phyloP scores from a whole-genome alignment of 2,797 vertebrate species.

The Scleropages formosus region DNA sequence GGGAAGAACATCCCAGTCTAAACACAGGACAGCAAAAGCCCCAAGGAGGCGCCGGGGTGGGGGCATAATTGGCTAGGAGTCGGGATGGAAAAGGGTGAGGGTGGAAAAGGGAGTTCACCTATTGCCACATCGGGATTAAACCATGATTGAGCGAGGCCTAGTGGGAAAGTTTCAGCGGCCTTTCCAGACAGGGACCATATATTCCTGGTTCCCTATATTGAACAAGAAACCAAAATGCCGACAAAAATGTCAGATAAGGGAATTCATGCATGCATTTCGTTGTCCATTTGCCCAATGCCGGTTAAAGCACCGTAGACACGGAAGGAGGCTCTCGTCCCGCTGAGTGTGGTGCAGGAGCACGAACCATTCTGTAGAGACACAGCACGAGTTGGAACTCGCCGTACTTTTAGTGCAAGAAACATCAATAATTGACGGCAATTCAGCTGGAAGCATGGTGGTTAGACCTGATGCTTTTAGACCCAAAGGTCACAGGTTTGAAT shows the following conservation, averaged over 20 bases:
- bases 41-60: conserved; percentile 40
- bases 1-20: conserved; percentile 50
- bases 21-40: conserved; percentile 45
- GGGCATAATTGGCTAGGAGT: not conserved
- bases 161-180: not conserved
- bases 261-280: not conserved
- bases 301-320: not conserved
- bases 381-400: not conserved
- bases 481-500: no score
- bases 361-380: no score
- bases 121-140: not conserved
- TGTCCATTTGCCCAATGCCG: no score
- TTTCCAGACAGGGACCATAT: not conserved
- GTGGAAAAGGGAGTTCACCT: not conserved
- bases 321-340: not conserved
- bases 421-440: not conserved
- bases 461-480: no score
- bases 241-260: not conserved
- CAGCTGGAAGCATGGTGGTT: no score
- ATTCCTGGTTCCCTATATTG: not conserved
- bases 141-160: not conserved
- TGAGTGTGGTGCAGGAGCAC: not conserved
- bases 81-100: not conserved
- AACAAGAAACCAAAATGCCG: not conserved
- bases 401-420: not conserved